These are phyloP conservation scores for Litocranius walleri DNA, from an alignment of 2,113 vertebrate species.

Conservation along the genomic window DNA sequence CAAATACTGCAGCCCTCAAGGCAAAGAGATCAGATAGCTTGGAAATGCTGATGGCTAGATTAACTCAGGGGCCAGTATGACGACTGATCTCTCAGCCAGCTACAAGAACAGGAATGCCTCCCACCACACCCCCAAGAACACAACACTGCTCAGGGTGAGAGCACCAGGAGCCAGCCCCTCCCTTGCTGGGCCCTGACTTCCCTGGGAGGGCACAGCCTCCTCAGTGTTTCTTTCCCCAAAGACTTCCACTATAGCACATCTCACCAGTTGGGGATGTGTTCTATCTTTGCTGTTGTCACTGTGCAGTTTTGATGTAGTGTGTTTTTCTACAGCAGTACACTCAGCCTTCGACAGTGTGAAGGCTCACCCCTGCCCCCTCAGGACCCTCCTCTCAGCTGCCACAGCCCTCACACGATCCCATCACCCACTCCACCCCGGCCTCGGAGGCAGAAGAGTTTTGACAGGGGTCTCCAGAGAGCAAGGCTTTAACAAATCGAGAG, in stretches of 20 bases:
- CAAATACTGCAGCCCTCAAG: not conserved
- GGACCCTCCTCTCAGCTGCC: too few relatives aligned
- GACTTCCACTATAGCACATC: not conserved
- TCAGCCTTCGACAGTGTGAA: not conserved
- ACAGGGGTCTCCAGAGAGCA: not conserved
- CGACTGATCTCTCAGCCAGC: not conserved
- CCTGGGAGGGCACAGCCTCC: not conserved
- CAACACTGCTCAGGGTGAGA: rapidly evolving
- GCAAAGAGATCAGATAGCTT: not conserved
- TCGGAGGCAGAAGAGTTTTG: not conserved
- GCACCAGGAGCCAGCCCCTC: rapidly evolving
- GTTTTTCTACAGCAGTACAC: not conserved
- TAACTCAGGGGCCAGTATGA: not conserved
- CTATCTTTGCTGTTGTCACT: not conserved
- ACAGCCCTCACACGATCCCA: too few relatives aligned
- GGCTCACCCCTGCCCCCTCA: not conserved
- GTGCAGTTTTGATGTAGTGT: not conserved
- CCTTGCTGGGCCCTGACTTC: not conserved
- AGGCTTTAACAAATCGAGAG: not conserved
- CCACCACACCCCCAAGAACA: not conserved
- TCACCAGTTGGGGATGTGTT: not conserved
- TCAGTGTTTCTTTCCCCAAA: not conserved
- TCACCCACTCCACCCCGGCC: rapidly evolving
- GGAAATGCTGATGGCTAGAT: too few relatives aligned
- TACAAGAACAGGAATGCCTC: rapidly evolving